Evolutionary conservation across 2,888 invertebrate genomes (phyloP), one percentile per base, ranked within the genome.

Genomic region (Stenoptilia bipunctidactyla): DNA sequence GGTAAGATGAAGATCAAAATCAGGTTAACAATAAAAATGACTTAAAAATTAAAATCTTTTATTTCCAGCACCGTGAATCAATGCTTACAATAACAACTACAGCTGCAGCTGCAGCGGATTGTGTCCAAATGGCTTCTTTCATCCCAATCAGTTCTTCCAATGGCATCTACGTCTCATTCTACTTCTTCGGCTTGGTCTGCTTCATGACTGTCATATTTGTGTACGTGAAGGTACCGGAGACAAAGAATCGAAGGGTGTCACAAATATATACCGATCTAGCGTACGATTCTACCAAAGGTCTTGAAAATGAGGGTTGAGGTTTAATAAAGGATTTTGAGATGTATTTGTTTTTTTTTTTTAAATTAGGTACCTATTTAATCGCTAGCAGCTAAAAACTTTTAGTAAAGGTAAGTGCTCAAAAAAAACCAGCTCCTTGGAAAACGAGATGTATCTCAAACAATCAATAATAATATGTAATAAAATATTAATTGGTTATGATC

Each of bases 81-180:
- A 56, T 59, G 1, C 36, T 56, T n/a, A 55, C 53, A n/a, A 46
- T 51, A 1, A 54, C 55, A 1, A 52, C 55, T 49, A 48, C 52
- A 0, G 45, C 52, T 9, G 50, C 53, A 4, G 50, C 51, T 0
- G n/a, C 49, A 1, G 42, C 52, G 1, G 54, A 56, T 30, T 52
- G 56, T 37, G 34, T 55, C 5, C 56, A 59, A 41, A 46, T 59
- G 9, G 15, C 55, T 0, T 49, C 53, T 27, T 58, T 59, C 38
- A 56, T 54, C 35, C 49, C 51, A 0, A 13, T 56, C 1, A 46
- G 49, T 1, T 47, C 43, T 4, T 33, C 45, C 1, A 45, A 56
- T 6, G 58, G 59, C n/a, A 42, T 58, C 1, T 46, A 56, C 5
- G 41, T 49, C 2, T 48, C 52, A 0, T 59, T 58, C 35, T 59